Percentiles rank a stretch among this genome's conserved stretches.
phyloP scores from a whole-genome alignment of 2,888 invertebrate species.

The Lasioglossum villosulum region DNA sequence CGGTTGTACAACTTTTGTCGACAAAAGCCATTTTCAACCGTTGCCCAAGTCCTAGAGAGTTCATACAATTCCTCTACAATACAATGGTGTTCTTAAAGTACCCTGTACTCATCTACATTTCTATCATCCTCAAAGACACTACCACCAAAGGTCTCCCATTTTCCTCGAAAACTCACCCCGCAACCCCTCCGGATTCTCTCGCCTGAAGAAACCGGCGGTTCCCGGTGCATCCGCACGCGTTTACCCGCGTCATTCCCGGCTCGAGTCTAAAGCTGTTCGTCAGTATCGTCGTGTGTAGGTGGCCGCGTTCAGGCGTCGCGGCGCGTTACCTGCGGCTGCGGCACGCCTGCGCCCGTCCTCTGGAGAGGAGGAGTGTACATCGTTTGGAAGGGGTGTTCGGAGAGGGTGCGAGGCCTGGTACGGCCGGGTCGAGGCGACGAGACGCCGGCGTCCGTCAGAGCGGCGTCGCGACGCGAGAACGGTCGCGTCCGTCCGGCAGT shows the following conservation, averaged over 20 bases:
- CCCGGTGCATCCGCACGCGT: neutral
- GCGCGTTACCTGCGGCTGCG: conserved; percentile 47
- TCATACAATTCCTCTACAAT: too few relatives aligned
- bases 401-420: conserved; percentile 74
- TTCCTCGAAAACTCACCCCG: too few relatives aligned
- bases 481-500: conserved; percentile 68
- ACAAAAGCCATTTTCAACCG: too few relatives aligned
- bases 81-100: too few relatives aligned
- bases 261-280: neutral
- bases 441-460: conserved; percentile 79
- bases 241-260: neutral
- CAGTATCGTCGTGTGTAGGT: conserved; percentile 11
- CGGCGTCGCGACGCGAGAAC: conserved; percentile 77
- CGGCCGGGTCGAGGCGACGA: conserved; percentile 79
- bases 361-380: conserved; percentile 48
- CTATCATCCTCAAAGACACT: too few relatives aligned
- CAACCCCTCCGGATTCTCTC: neutral
- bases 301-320: conserved; percentile 39
- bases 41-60: neutral
- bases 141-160: neutral
- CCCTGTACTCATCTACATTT: too few relatives aligned
- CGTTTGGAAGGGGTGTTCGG: conserved; percentile 24
- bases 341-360: conserved; percentile 56
- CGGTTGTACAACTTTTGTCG: too few relatives aligned
- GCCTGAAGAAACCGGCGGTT: neutral